A percentile compares a stretch with the other conserved stretches of the same genome.
Evolutionary conservation across 2,888 invertebrate genomes (phyloP).

Genomic region (Timema podura): DNA sequence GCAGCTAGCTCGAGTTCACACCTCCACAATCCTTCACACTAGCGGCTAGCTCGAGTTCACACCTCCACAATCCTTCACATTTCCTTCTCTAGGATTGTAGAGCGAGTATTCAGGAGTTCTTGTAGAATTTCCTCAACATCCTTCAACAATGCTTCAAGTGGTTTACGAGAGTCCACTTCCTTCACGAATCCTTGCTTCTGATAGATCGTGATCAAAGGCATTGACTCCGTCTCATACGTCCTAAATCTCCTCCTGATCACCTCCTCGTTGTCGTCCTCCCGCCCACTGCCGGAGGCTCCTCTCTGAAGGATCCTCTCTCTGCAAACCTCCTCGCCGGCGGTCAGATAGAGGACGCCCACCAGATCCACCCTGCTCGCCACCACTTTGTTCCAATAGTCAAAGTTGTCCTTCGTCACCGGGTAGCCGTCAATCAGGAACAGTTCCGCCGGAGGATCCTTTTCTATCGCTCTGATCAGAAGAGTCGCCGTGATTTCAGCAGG

Average conservation of each 20-base stretch:
- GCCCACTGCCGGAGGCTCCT: slow-evolving; percentile 5
- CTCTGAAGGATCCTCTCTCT: neutral
- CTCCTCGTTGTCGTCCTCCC: neutral
- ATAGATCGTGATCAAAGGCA: neutral
- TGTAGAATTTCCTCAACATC: no score
- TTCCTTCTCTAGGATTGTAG: no score
- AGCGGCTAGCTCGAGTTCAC: no score
- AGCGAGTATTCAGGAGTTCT: no score
- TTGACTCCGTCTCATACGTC: neutral
- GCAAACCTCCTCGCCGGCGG: neutral
- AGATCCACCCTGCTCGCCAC: neutral
- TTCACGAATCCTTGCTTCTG: neutral
- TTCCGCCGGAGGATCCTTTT: neutral
- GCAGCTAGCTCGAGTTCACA: no score
- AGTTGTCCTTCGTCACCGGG: neutral
- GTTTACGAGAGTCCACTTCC: neutral
- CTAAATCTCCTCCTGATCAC: neutral
- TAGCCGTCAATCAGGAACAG: neutral
- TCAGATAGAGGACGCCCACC: neutral
- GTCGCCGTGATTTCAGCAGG: neutral
- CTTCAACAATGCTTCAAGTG: neutral
- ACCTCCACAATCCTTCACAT: no score
- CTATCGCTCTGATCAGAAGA: neutral
- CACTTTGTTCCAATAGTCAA: neutral
- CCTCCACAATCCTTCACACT: no score